phyloP scores from a whole-genome alignment of 30 jellyfish, hydroid and myxozoan genomes.

The Chrysaora quinquecirrha region DNA sequence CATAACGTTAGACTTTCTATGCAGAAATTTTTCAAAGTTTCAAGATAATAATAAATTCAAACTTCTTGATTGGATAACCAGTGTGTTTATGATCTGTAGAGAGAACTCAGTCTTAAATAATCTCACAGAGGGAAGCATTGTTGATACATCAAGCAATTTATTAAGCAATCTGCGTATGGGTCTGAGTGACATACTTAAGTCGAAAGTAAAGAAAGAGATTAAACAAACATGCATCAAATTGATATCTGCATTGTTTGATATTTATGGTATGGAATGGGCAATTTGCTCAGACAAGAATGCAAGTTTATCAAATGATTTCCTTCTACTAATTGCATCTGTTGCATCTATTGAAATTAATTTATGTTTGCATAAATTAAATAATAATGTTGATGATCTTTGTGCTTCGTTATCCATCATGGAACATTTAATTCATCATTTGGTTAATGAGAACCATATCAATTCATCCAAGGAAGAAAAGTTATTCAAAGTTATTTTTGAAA shows the following conservation, averaged over 20 bases:
- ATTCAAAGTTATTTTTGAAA: not conserved
- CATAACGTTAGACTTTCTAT: not conserved
- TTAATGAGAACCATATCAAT: not conserved
- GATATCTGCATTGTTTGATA: conserved; percentile 10
- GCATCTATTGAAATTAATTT: conserved; percentile 35
- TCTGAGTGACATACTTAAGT: conserved; percentile 29
- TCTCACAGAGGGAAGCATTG: not conserved
- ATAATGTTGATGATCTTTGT: not conserved
- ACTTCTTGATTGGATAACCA: not conserved
- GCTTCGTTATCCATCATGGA: conserved; percentile 21
- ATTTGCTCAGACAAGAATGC: conserved; percentile 2
- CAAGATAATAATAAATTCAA: not conserved
- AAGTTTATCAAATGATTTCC: conserved; percentile 7
- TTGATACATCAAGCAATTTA: too few species aligned
- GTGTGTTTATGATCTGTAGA: not conserved
- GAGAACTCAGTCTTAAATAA: not conserved
- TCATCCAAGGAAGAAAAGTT: not conserved
- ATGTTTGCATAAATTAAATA: conserved; percentile 5
- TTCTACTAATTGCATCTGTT: conserved; percentile 7
- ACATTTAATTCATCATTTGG: not conserved
- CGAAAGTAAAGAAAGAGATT: conserved; percentile 26
- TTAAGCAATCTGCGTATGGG: conserved; percentile 19
- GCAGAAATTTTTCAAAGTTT: not conserved
- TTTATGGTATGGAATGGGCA: conserved; percentile 37
- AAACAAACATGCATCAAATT: conserved; percentile 28